Percentiles rank a stretch among this genome's conserved stretches.
Evolutionary conservation across 2,888 invertebrate species (phyloP).

Genomic region (Sinohyriopsis cumingii): DNA sequence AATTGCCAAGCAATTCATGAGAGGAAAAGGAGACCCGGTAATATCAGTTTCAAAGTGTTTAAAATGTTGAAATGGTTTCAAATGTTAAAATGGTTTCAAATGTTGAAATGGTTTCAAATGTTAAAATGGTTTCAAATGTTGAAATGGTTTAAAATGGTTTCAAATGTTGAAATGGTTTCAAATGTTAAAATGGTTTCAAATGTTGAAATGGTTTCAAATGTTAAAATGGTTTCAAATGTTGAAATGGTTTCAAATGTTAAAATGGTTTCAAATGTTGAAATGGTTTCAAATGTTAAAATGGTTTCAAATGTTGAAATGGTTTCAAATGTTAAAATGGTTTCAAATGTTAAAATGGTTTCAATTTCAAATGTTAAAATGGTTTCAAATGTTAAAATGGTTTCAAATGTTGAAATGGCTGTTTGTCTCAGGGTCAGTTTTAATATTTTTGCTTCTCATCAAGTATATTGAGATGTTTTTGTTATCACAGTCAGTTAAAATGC

Average conservation of each 20-base stretch:
- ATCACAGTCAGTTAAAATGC: too few species aligned
- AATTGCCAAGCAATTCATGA: slow-evolving; percentile 86
- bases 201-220: too few species aligned
- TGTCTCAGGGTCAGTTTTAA: background rate
- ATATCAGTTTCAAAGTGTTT: too few species aligned
- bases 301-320: too few species aligned
- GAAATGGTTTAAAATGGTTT: too few species aligned
- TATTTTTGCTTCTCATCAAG: too few species aligned
- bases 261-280: too few species aligned
- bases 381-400: too few species aligned
- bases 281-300: background rate
- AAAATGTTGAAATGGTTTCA: background rate
- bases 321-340: background rate
- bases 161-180: background rate
- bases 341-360: too few species aligned
- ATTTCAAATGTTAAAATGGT: background rate
- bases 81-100: background rate
- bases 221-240: background rate
- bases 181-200: background rate
- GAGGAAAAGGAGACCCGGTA: slow-evolving; percentile 7
- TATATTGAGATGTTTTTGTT: too few species aligned
- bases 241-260: background rate
- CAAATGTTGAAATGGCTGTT: background rate
- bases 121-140: background rate
- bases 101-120: background rate